phyloP scores from a whole-genome alignment of 1,140 invertebrate species.

The Leptinotarsa texana region DNA sequence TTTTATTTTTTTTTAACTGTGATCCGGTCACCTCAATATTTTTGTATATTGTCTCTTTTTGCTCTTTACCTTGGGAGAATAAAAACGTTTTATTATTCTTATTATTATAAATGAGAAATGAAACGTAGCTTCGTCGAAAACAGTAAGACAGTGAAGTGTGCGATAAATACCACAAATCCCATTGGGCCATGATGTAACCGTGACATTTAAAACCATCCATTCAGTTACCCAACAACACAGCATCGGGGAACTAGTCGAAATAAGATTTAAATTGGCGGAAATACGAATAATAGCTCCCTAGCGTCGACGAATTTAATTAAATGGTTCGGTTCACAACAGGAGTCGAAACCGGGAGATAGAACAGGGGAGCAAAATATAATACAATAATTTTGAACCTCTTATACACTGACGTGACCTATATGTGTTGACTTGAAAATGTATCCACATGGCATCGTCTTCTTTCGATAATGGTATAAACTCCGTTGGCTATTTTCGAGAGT shows the following conservation, averaged over 20 bases:
- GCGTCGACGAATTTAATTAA: background rate
- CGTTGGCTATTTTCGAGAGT: too few relatives aligned
- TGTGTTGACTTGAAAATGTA: too few relatives aligned
- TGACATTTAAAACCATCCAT: background rate
- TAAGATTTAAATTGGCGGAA: slow-evolving; percentile 18
- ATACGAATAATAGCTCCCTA: slow-evolving; percentile 10
- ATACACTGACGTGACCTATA: too few relatives aligned
- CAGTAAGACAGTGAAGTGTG: background rate
- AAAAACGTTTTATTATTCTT: background rate
- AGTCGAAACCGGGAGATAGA: background rate
- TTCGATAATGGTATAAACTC: too few relatives aligned
- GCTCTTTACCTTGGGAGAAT: background rate
- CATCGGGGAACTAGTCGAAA: background rate
- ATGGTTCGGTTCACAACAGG: background rate
- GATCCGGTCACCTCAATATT: too few relatives aligned
- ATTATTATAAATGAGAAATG: background rate
- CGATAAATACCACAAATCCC: too few relatives aligned
- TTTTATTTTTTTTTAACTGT: too few relatives aligned
- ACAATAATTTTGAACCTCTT: too few relatives aligned
- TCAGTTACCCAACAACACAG: background rate
- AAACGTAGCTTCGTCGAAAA: background rate
- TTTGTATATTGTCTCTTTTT: too few relatives aligned
- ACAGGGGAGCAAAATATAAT: background rate
- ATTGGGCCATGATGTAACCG: background rate
- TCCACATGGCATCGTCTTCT: too few relatives aligned